Percentiles rank a stretch among this genome's conserved stretches.
Conservation (phyloP, 37 sponge, comb jelly and placozoan species). For the Chondrilla cf. caribensis region DNA sequence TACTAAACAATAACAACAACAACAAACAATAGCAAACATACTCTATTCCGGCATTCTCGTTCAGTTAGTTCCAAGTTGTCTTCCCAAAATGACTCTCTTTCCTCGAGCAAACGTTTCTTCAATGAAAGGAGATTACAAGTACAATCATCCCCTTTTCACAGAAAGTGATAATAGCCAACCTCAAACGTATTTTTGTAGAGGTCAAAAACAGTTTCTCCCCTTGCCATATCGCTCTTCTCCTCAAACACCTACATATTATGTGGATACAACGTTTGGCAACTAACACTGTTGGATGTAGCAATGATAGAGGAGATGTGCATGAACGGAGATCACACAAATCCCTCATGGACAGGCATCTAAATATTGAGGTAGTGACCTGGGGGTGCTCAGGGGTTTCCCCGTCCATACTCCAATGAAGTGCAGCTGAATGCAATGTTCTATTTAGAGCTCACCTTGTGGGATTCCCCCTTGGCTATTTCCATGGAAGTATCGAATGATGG, state of each 20-base stretch:
- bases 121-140: background rate
- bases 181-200: slow-evolving; percentile 21
- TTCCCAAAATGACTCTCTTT: background rate
- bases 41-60: slow-evolving; percentile 30
- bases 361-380: no score
- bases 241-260: slow-evolving; percentile 60
- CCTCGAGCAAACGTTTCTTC: slow-evolving; percentile 40
- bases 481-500: slow-evolving; percentile 14
- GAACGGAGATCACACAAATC: background rate
- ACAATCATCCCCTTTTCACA: no score
- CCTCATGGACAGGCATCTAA: no score
- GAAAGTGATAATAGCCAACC: slow-evolving; percentile 27
- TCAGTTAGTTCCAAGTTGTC: slow-evolving; percentile 49
- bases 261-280: no score
- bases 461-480: background rate
- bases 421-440: no score
- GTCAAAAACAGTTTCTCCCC: slow-evolving; percentile 34
- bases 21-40: background rate
- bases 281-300: no score
- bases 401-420: no score
- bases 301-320: no score
- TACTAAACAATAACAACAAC: background rate
- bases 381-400: no score
- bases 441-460: slow-evolving; percentile 31
- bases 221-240: slow-evolving; percentile 35